Evolutionary conservation across 1,140 invertebrate genomes (phyloP).

Genomic region (Hylyphantes graminicola): DNA sequence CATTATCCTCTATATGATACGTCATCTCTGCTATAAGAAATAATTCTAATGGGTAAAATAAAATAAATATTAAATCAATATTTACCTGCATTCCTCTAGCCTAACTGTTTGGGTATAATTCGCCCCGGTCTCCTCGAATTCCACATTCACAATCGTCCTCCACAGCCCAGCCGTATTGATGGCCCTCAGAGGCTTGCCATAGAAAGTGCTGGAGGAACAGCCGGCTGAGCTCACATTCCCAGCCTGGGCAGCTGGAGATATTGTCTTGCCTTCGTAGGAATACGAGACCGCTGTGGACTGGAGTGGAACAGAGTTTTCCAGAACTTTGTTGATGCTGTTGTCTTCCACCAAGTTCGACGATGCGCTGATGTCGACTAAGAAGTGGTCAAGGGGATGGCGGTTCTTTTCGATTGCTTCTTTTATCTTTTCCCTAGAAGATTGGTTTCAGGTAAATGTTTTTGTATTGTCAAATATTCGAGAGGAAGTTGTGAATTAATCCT

Average conservation of each 20-base stretch:
- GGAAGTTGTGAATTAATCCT: no score
- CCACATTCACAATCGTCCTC: slow-evolving; percentile 90
- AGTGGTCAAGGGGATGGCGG: slow-evolving; percentile 49
- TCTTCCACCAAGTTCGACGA: slow-evolving; percentile 42
- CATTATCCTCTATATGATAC: no score
- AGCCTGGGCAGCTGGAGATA: neutral
- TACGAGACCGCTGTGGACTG: slow-evolving; percentile 46
- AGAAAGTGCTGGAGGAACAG: slow-evolving; percentile 82
- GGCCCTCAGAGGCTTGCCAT: slow-evolving; percentile 83
- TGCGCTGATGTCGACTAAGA: slow-evolving; percentile 52
- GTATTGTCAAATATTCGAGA: no score
- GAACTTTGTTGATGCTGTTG: slow-evolving; percentile 4
- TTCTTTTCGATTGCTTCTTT: slow-evolving; percentile 42
- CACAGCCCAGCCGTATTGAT: slow-evolving; percentile 81
- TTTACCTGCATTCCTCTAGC: slow-evolving; percentile 85
- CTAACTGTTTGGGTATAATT: slow-evolving; percentile 83
- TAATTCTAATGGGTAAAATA: no score
- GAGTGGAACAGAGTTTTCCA: slow-evolving; percentile 31
- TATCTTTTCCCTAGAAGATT: slow-evolving; percentile 29
- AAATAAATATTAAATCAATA: no score
- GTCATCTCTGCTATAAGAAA: no score
- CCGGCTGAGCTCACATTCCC: neutral
- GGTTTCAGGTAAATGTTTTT: no score
- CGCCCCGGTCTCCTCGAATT: slow-evolving; percentile 63
- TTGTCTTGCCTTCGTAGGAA: slow-evolving; percentile 41